Evolutionary conservation across 2,888 invertebrate species (phyloP), one percentile per base, ranked within the genome.

Genomic region (Microplitis deprimator): DNA sequence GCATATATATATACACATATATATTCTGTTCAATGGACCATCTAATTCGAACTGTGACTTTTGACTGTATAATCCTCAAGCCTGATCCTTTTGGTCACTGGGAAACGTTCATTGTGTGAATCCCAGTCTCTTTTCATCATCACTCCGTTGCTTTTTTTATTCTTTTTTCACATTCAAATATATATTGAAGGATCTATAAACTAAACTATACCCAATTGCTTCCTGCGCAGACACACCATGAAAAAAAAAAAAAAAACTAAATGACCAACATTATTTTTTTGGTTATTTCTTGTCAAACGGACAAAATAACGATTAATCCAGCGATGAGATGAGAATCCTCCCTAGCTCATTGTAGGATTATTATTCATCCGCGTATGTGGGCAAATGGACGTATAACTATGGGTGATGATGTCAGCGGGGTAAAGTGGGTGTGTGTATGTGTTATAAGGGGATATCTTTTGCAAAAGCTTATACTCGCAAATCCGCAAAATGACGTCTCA

Each of bases 1-100:
- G 85, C 84, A 84, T 83, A 29, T 29, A 29, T 29, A 29, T 29
- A 29, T 29, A 29, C 29, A 29, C 3, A 29, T 29, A 29, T 29
- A 29, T 29, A 84, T 83, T 85, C 84, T 83, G 77, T 80, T 87
- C 86, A 87, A 88, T 89, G 86, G 84, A 85, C 86, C 88, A 87
- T 87, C 88, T 88, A 89, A 89, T 88, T 89, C 86, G 82, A 86
- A 86, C 87, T 87, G 84, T 87, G 88, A 89, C 89, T 89, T 89
- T 87, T 88, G 86, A 89, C 89, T 87, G 87, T 87, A 88, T 89
- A 89, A 89, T 88, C 86, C 87, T 75, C 59, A 38, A 76, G 76
- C 50, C 64, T 73, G 79, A 80, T 79, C 79, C 80, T 77, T 81
- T 79, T 73, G 77, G 75, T 81, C 83, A 82, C 83, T 81, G 85